These are phyloP conservation scores for Platycheirus albimanus DNA, from an alignment of 2,888 invertebrate species.

Conservation along the genomic window DNA sequence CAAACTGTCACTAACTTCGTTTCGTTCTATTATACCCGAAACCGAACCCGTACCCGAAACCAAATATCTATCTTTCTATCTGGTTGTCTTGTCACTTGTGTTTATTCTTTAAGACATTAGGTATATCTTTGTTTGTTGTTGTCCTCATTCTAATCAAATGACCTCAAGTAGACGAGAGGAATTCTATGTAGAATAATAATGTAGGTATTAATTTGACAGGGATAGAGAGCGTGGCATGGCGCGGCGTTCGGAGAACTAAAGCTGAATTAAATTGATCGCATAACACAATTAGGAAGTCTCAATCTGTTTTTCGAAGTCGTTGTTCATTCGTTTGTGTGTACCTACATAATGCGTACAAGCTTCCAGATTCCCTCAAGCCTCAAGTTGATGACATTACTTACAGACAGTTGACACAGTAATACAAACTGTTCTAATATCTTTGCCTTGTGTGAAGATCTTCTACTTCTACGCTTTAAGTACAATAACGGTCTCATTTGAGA, in stretches of 20 bases:
- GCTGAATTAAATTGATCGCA: conserved; percentile 65
- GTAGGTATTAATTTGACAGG: neutral
- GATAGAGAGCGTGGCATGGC: no score
- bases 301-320: conserved; percentile 50
- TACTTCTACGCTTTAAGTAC: neutral
- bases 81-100: conserved; percentile 10
- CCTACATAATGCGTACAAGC: neutral
- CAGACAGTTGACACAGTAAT: conserved; percentile 12
- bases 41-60: no score
- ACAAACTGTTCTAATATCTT: neutral
- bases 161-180: conserved; percentile 57
- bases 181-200: conserved; percentile 7
- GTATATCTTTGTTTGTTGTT: conserved; percentile 1
- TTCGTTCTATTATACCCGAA: conserved; percentile 25
- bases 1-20: conserved; percentile 60
- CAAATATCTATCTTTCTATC: conserved; percentile 12
- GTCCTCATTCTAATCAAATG: conserved; percentile 63
- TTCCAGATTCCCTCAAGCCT: neutral
- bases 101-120: neutral
- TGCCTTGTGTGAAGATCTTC: neutral
- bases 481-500: neutral
- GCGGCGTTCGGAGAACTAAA: conserved; percentile 11
- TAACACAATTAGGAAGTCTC: conserved; percentile 73
- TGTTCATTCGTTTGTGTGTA: neutral
- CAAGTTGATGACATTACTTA: neutral